Conservation (phyloP, 2,888 invertebrate genomes). For the Kryphioiulus occultus region DNA sequence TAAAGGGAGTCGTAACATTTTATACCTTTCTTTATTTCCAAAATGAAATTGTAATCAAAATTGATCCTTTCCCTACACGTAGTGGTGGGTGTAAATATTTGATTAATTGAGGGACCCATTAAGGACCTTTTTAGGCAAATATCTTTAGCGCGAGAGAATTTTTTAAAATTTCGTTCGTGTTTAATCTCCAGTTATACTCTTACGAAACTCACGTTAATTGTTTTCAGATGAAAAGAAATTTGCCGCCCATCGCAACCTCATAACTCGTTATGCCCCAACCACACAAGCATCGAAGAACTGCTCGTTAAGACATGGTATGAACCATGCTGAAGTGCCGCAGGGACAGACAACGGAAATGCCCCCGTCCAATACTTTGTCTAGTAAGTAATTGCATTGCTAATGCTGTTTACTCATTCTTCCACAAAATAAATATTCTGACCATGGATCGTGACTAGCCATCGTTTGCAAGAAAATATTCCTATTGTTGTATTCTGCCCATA, state of each 20-base stretch:
- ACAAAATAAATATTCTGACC: too few relatives aligned
- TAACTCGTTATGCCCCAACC: background rate
- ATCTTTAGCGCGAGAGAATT: too few relatives aligned
- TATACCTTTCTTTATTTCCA: constrained; percentile 23
- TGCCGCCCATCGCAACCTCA: constrained; percentile 42
- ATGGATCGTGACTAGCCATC: too few relatives aligned
- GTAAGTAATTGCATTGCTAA: too few relatives aligned
- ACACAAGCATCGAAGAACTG: constrained; percentile 43
- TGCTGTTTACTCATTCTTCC: too few relatives aligned
- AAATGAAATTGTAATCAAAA: constrained; percentile 23
- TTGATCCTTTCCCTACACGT: background rate
- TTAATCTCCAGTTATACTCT: background rate
- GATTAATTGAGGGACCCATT: constrained; percentile 23
- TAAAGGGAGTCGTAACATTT: constrained; percentile 12
- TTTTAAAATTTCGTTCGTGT: too few relatives aligned
- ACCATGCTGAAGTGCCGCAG: constrained; percentile 20
- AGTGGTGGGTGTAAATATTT: background rate
- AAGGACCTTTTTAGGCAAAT: background rate
- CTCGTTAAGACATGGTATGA: constrained; percentile 32
- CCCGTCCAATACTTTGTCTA: background rate
- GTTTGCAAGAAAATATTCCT: too few relatives aligned
- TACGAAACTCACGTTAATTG: background rate
- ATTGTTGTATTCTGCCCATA: too few relatives aligned
- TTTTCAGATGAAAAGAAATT: constrained; percentile 50
- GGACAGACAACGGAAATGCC: background rate